Evolutionary conservation across 1,140 invertebrate genomes (phyloP), one percentile per base, ranked within the genome.

Genomic region (Zelostemma sp.): DNA sequence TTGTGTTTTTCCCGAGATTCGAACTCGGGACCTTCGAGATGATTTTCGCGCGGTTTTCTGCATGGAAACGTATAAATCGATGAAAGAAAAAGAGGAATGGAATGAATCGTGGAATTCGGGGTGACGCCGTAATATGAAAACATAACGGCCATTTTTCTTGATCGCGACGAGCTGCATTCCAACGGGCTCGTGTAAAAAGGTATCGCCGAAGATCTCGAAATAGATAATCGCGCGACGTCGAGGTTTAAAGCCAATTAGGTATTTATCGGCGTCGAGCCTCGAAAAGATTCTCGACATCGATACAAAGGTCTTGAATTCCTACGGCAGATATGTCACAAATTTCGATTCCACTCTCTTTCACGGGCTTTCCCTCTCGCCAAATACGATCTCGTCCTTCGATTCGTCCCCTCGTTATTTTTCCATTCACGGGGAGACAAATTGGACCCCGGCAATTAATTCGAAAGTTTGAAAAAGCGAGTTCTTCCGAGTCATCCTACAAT

Each of bases 131-230:
- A 21, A 6, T n/a, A 25, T 21, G 25, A 16, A 28, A 51, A n/a
- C n/a, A n/a, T n/a, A n/a, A n/a, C n/a, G 49, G 49, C 25, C 2
- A 51, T 51, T 51, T 31, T 51, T 51, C 33, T 35, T 51, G 25
- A 51, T 51, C 49, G 25, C 49, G 49, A 35, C 25, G 38, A 54
- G 33, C 50, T 45, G 53, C 53, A 55, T 55, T 55, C 53, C 53
- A 16, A 16, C 43, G 17, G 53, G 43, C 38, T 55, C 25, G 28
- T 28, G 53, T 55, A 25, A 28, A 55, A 45, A 41, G 43, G 21
- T 43, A 17, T 19, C 31, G 33, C 35, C 19, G 33, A 21, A 53
- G 50, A 53, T 53, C 31, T 53, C 18, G 53, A 55, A 43, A 40
- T 40, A 55, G 51, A 55, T 43, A 41, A 41, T 31, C 41, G 41